A percentile compares a stretch with the other conserved stretches of the same genome.
phyloP scores from a whole-genome alignment of 2,113 vertebrate species.

The Dipodomys spectabilis region DNA sequence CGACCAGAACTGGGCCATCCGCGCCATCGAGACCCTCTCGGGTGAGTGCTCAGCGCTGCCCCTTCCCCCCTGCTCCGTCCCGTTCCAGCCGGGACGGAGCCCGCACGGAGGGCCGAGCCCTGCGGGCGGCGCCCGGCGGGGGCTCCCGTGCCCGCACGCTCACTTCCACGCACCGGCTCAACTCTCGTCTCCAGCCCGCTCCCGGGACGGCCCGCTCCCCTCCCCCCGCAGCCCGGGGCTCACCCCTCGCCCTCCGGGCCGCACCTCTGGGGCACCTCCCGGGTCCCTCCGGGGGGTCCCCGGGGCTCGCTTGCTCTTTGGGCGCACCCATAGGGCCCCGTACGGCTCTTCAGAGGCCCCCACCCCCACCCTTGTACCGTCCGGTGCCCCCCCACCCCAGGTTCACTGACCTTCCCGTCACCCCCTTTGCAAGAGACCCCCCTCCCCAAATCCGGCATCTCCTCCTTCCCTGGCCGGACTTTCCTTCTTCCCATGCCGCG shows the following conservation, averaged over 20 bases:
- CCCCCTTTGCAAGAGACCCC: conserved; percentile 28
- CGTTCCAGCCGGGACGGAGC: conserved; percentile 52
- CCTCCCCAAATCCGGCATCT: conserved; percentile 23
- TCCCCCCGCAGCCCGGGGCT: not conserved
- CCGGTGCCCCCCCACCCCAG: not conserved
- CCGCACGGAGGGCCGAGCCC: conserved; percentile 62
- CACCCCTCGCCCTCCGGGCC: not conserved
- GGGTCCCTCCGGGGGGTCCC: conserved; percentile 33
- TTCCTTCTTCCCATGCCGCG: conserved; percentile 57
- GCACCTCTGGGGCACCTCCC: conserved; percentile 13
- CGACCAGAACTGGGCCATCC: conserved; percentile 96
- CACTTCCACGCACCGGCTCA: conserved; percentile 65
- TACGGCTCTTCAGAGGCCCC: conserved; percentile 39
- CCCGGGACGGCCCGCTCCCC: conserved; percentile 51
- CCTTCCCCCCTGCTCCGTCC: conserved; percentile 65
- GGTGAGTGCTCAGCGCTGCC: conserved; percentile 87
- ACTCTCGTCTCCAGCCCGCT: conserved; percentile 47
- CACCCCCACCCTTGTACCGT: conserved; percentile 51
- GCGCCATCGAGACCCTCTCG: conserved; percentile 94
- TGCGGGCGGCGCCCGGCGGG: conserved; percentile 55
- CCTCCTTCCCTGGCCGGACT: not conserved
- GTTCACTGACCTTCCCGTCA: conserved; percentile 20
- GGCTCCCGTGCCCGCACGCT: conserved; percentile 56
- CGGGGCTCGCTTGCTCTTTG: not conserved
- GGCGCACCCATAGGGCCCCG: not conserved